Evolutionary conservation across 2,888 invertebrate genomes (phyloP), one percentile per base, ranked within the genome.

Genomic region (Lomographa bimaculata): DNA sequence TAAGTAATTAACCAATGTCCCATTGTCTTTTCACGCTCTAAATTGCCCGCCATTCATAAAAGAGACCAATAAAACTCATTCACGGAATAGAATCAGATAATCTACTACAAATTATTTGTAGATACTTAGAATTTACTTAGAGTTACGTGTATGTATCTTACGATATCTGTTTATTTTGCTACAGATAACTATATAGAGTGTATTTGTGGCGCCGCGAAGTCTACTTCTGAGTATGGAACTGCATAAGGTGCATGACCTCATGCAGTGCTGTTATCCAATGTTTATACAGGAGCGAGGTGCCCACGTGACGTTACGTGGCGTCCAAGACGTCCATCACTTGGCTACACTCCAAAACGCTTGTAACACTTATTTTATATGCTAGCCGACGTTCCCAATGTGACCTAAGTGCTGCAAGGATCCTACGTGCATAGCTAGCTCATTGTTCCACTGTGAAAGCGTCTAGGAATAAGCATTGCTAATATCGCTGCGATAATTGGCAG

Each of bases 21-120:
- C 52, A 76, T 77, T 82, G 77, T 76, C 67, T 69, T 61, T 74
- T 81, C 78, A 78, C 81, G 83, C 79, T 85, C 83, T 75, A 64
- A 78, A 80, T 82, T 80, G 64, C 63, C 55, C 54, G 34, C 50
- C 68, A 70, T 73, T 74, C 69, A 72, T 60, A 60, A 62, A 8
- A 58, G 55, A 60, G 50, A 46, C 46, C 50, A 62, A 64, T 69
- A 65, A 67, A 67, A 65, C 62, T 71, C 79, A 77, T 78, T 79
- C 72, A 72, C 64, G 37, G 33, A 43, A 42, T 19, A 30, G 33
- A 41, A 38, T 34, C 35, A 60, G 64, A 69, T 74, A 69, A 74
- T 68, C 64, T 59, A 61, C 48, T 47, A 57, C 64, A 66, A 66
- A 65, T 68, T 34, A 28, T 33, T 12, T 21, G 30, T 39, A 26